These are phyloP conservation scores for Gymnoscopelus braueri DNA, from an alignment of 2,797 vertebrate species.

Conservation along the genomic window DNA sequence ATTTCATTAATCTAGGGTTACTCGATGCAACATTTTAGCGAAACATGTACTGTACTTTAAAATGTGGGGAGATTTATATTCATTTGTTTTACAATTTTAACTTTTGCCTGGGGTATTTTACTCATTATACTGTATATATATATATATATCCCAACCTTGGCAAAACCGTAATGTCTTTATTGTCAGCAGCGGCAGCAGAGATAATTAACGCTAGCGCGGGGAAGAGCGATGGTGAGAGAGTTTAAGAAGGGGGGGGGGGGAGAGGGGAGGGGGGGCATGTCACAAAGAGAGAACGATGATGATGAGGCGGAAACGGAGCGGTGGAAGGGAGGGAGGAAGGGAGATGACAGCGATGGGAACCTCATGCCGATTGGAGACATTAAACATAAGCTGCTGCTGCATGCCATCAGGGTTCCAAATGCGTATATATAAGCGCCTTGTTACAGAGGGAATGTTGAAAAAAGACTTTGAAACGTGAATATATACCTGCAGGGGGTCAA, in stretches of 20 bases:
- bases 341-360: slow-evolving; percentile 29
- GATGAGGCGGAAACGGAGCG: slow-evolving; percentile 23
- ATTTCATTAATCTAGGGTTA: not conserved
- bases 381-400: slow-evolving; percentile 9
- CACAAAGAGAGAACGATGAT: slow-evolving; percentile 22
- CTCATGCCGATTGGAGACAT: slow-evolving; percentile 20
- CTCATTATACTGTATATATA: no score
- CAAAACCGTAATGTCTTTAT: slow-evolving; percentile 12
- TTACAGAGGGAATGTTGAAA: not conserved
- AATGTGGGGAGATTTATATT: not conserved
- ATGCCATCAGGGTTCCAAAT: slow-evolving; percentile 20
- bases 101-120: no score
- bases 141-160: no score
- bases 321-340: slow-evolving; percentile 9
- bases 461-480: no score
- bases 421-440: not conserved
- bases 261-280: not conserved
- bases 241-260: not conserved
- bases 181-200: slow-evolving; percentile 10
- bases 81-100: not conserved
- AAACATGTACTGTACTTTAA: not conserved
- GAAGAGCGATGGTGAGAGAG: slow-evolving; percentile 20
- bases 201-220: slow-evolving; percentile 6
- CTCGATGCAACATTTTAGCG: not conserved
- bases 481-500: not conserved